Conservation (phyloP, 2,888 invertebrate species). For the Microdon myrmicae region DNA sequence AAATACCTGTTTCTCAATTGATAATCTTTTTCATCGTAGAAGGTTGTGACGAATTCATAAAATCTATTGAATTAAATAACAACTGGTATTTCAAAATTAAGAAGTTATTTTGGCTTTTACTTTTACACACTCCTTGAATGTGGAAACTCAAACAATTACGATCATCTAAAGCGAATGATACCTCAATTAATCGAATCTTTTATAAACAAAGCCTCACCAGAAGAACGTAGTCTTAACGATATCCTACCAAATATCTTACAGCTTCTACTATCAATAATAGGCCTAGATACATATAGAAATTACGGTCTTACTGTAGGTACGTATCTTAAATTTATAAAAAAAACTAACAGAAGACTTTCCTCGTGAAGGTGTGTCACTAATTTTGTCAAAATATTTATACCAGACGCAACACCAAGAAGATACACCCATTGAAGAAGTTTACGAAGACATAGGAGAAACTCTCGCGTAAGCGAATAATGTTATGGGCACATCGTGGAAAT, state of each 20-base stretch:
- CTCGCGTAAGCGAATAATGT: conserved; percentile 67
- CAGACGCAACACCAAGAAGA: conserved; percentile 55
- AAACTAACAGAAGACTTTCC: conserved; percentile 89
- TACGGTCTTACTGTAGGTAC: conserved; percentile 77
- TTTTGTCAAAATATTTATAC: conserved; percentile 88
- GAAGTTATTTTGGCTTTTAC: conserved; percentile 92
- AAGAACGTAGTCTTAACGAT: conserved; percentile 83
- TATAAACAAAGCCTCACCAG: conserved; percentile 70
- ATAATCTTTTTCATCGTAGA: conserved; percentile 74
- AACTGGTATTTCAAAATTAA: conserved; percentile 85
- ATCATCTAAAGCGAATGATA: conserved; percentile 83
- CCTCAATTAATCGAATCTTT: conserved; percentile 88
- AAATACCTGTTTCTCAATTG: conserved; percentile 87
- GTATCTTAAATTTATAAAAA: conserved; percentile 82
- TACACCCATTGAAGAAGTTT: conserved; percentile 64
- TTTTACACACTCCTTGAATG: conserved; percentile 81
- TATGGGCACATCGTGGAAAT: conserved; percentile 86
- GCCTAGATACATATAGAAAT: conserved; percentile 69
- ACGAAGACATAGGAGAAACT: conserved; percentile 64
- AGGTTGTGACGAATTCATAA: conserved; percentile 82
- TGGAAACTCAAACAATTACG: conserved; percentile 78
- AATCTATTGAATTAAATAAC: conserved; percentile 86
- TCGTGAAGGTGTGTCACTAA: conserved; percentile 86
- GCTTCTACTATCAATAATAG: conserved; percentile 76
- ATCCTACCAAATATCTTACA: conserved; percentile 90